Evolutionary conservation across 35 echinoderm and acorn worm genomes (phyloP), one percentile per base, ranked within the genome.

Genomic region (Acanthaster planci): DNA sequence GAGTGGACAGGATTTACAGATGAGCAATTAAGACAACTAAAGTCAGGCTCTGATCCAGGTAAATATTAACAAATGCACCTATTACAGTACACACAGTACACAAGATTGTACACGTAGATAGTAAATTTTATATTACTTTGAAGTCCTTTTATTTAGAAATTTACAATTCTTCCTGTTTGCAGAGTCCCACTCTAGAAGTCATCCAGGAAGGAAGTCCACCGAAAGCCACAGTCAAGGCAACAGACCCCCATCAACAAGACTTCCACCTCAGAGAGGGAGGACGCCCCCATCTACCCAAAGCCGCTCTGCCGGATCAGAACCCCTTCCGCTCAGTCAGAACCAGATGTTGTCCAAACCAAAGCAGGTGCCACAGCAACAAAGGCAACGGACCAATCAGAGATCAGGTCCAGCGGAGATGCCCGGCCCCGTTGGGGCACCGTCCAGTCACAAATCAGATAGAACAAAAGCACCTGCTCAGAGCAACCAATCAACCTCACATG

Each of bases 1-100:
- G 87, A 54, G 30, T 89, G 87, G 87, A 82, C 78, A 52, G 87
- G 87, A 50, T 89, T 89, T 27, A 89, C 87, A 82, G 87, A 89
- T 82, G 87, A 81, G 4, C 87, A 89, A 47, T 47, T 89, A 21
- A 23, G 29, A 19, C 52, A 23, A 32, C 35, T 89, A 17, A 89
- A 76, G 38, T 51, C 17, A 15, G 38, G 29, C 2, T 35, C 56
- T 47, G 79, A 51, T 58, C 39, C 64, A 39, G 18, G 55, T 44
- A 22, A 37, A 26, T 31, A 77, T 17, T 23, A 68, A 18, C n/a
- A n/a, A n/a, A n/a, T n/a, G n/a, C n/a, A n/a, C n/a, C n/a, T n/a
- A n/a, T n/a, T n/a, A n/a, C n/a, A n/a, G n/a, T n/a, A n/a, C n/a
- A n/a, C n/a, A n/a, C n/a, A n/a, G n/a, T n/a, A n/a, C n/a, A n/a